Evolutionary conservation across 1,140 invertebrate species (phyloP).

Genomic region (Zeugodacus cucurbitae): DNA sequence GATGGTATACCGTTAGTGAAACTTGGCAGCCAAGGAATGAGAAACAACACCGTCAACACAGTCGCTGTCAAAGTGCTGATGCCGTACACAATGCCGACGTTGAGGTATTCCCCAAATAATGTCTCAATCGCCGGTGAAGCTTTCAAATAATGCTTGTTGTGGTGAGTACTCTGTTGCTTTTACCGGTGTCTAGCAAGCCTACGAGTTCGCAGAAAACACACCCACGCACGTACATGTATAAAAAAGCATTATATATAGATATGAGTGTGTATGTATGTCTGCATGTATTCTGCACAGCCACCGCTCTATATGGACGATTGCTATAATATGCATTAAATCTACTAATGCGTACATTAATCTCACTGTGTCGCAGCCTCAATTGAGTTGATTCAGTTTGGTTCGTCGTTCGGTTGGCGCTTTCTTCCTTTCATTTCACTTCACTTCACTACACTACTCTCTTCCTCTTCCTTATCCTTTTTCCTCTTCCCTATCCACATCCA

Average conservation of each 20-base stretch:
- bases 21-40: background rate
- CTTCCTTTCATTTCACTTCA: background rate
- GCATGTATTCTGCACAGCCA: background rate
- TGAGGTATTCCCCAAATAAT: slow-evolving; percentile 58
- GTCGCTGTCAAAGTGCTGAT: slow-evolving; percentile 1
- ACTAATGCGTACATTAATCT: slow-evolving; percentile 66
- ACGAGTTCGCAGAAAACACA: background rate
- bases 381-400: slow-evolving; percentile 35
- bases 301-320: slow-evolving; percentile 20
- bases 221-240: background rate
- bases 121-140: slow-evolving; percentile 54
- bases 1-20: background rate
- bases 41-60: background rate
- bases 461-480: background rate
- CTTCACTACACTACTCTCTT: background rate
- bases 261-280: background rate
- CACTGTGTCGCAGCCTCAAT: slow-evolving; percentile 39
- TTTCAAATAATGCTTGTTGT: background rate
- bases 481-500: background rate
- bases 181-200: slow-evolving; percentile 32
- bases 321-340: slow-evolving; percentile 59
- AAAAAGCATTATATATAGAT: background rate
- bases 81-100: slow-evolving; percentile 42
- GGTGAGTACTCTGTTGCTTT: slow-evolving; percentile 26
- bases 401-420: background rate